Evolutionary conservation across 1,140 invertebrate species (phyloP), one percentile per base, ranked within the genome.

Genomic region (Apis cerana): DNA sequence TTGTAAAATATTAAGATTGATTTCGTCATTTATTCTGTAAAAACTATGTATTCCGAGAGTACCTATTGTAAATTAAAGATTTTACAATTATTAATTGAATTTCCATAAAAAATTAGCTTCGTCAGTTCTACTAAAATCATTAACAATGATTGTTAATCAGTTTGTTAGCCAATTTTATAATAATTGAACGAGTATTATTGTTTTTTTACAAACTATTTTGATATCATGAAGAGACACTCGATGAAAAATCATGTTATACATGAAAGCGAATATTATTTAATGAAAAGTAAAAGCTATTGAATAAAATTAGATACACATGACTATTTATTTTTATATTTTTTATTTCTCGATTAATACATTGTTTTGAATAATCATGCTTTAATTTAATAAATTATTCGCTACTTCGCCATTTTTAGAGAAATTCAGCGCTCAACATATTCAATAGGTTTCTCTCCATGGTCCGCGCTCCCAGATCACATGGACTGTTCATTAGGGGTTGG

Each of bases 391-490:
- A 82, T 65, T 21, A 43, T 86, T 76, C 85, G 76, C 85, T 50
- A 72, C 85, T 85, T 56, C 59, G 15, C 75, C 56, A 61, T 81
- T 85, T 85, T 86, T 75, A 5, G 19, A 43, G 67, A 85, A 86
- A 85, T 72, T 21, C 43, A 54, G 59, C 48, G 56, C 56, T 71
- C 85, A 62, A 87, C 65, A 86, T 85, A 83, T 79, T 76, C 75
- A 76, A 48, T 27, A 33, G 82, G 81, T 8, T 62, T 80, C 82
- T 89, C 88, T 84, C 62, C 82, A 74, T 76, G 87, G 88, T 67
- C 93, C 93, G 56, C 90, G 89, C 81, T 90, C 59, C 12, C 48
- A 10, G 13, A 33, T 8, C 11, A 52, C 0, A 54, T 56, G 15
- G 52, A 15, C 52, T 23, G 27, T 33, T 15, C 27, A 56, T 27